Evolutionary conservation across 2,888 invertebrate genomes (phyloP), one percentile per base, ranked within the genome.

Genomic region (Linnaemya tessellans): DNA sequence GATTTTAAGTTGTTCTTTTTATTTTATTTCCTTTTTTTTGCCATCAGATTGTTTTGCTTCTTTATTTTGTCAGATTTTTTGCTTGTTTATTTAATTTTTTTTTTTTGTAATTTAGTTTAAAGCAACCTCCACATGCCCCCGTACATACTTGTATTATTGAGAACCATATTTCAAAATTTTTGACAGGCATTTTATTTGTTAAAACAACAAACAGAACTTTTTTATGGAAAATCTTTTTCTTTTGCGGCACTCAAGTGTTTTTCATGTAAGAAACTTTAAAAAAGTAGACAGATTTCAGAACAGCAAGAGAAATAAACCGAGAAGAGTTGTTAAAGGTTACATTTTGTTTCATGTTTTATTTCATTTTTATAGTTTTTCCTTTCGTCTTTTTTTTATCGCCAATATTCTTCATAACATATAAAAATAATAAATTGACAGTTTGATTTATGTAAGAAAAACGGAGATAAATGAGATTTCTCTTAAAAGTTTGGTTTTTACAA

Each of bases 181-280:
- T 85, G 85, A 85, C 85, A 85, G 81, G 58, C 82, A 79, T 85
- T 85, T 85, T 75, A 85, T 82, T 85, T 79, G 82, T 58, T 70
- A 82, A 64, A 82, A 77, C 71, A 82, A 77, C 58, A 43, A 80
- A 80, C 65, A 58, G 35, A 35, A 58, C 64, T 56, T 79, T 54
- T 70, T 65, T 65, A 56, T 64, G 68, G 54, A 1, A 35, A 54
- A 20, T 56, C 25, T 25, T 46, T 54, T 56, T 65, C 15, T 20
- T 65, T 22, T 25, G 0, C 10, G 51, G 20, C 51, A 41, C 38
- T 78, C 54, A 71, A 77, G 49, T 77, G 25, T 64, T 65, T 77
- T 49, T 41, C 60, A 49, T 30, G 8, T 54, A 43, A 62, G 25
- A 78, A 58, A 49, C n/a, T n/a, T 18, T 41, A 22, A 60, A 41